These are phyloP conservation scores for Agriotes lineatus DNA, from an alignment of 2,888 invertebrate genomes.

Conservation along the genomic window DNA sequence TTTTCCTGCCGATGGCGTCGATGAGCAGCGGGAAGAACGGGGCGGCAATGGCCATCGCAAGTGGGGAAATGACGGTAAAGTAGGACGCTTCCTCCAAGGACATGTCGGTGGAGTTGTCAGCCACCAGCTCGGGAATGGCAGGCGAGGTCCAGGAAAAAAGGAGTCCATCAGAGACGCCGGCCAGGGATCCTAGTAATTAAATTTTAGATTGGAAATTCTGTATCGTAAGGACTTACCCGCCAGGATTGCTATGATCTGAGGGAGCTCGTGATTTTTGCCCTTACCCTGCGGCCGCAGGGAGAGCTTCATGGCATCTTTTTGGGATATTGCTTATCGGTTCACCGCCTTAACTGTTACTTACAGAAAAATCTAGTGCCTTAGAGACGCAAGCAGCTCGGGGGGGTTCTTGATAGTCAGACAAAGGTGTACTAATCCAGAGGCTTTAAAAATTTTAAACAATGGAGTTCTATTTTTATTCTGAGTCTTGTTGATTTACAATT, in stretches of 20 bases:
- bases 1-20: conserved; percentile 56
- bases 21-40: conserved; percentile 38
- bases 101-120: conserved; percentile 27
- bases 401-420: too few relatives aligned
- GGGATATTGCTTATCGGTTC: too few relatives aligned
- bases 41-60: conserved; percentile 43
- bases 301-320: too few relatives aligned
- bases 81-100: conserved; percentile 48
- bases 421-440: too few relatives aligned
- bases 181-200: neutral
- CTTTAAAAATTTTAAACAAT: too few relatives aligned
- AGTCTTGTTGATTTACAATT: too few relatives aligned
- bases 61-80: conserved; percentile 49
- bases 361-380: too few relatives aligned
- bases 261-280: conserved; percentile 14
- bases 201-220: too few relatives aligned
- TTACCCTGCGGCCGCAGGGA: neutral
- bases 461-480: too few relatives aligned
- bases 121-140: conserved; percentile 15
- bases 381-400: too few relatives aligned
- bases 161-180: neutral
- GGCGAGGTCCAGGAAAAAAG: conserved; percentile 29
- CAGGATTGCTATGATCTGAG: conserved; percentile 25
- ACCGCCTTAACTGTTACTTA: too few relatives aligned
- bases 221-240: too few relatives aligned